Base-by-base conservation (phyloP, 2,113 vertebrate species). In the Lonchura striata region DNA sequence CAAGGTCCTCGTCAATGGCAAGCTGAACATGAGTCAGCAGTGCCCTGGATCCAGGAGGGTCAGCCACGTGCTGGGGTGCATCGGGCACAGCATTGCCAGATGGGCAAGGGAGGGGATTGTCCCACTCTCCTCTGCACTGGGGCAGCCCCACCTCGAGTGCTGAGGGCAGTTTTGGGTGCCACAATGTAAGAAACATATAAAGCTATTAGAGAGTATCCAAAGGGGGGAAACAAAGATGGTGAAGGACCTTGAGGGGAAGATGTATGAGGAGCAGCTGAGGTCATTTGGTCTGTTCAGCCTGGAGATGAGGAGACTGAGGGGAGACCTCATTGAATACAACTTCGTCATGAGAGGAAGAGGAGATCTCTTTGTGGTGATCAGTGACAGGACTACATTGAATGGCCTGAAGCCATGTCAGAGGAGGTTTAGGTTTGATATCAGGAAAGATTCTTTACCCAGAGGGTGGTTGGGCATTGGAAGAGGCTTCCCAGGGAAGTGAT, bases 71-170 rank as follows among this genome's bases (percentile, higher is more conserved):
- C 82, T 52, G 46, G 5, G 31, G 13, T 0, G 9, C 31, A 50
- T 37, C 61, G 22, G 27, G 21, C 22, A 52, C 63, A 77, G 63
- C 72, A 60, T 15, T 0, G 0, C 5, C 61, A 77, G 37, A 11
- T 0, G 0, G 33, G 27, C 27, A 69, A 77, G 46, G 22, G 31
- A 59, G 16, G 31, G 11, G 14, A 60, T 52, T 68, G 37, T 68
- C 46, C 46, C 0, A 4, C 52, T 42, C 35, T 66, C 25, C 33
- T 52, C 44, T 76, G 31, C 1, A 1, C 35, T 59, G 31, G 11
- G 7, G 27, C 0, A 0, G 37, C 61, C 33, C 52, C 53, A 44
- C 21, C 37, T 44, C 1, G 0, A 31, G 7, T 4, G 0, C 31
- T 68, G 37, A 5, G 6, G 4, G 4, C 7, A 5, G 27, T 5